Base-by-base conservation (phyloP, 92 coral and sea anemone genomes). In the Phymanthus crucifer region DNA sequence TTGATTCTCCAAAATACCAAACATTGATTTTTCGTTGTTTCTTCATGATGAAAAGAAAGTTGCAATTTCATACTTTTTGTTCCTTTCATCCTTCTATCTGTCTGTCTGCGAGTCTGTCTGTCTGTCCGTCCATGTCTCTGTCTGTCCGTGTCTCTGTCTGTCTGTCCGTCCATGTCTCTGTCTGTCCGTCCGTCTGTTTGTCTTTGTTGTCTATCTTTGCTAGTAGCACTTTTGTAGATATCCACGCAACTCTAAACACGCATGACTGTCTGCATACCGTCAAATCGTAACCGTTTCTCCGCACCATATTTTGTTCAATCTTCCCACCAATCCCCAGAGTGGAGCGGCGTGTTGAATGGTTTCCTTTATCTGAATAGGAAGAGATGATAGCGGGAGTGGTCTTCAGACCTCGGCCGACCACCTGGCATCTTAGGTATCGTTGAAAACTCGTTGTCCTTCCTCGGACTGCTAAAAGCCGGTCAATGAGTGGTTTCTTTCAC, bases 371-470 rank as follows among this genome's bases (percentile, higher is more conserved):
- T 35, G 34, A 73, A 32, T 71, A 82, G 86, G 86, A 82, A 75
- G 52, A 73, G 86, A 82, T 82, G 86, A 81, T 58, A 57, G 69
- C 61, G 86, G 86, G 86, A 82, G 86, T 82, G 86, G 80, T 80
- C 84, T 26, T 80, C 84, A 50, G 84, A 58, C 84, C 75, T 58
- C 77, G 71, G 79, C 69, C 57, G 78, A 73, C 70, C 61, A 32
- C 69, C 69, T 80, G 74, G 66, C 74, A 75, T 61, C 45, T 27
- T 82, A 82, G 86, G 86, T 82, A 82, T 58, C 79, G 80, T 82
- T 73, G n/a, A 37, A 72, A 61, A 61, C 68, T 18, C 58, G 36
- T 19, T 38, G 46, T 40, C 48, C 43, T 64, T 54, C 24, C 64
- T 54, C 64, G 64, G 64, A 54, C 68, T 38, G 56, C n/a, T 10